These are phyloP conservation scores for Lissocephala sabroskyi DNA, from an alignment of 2,888 invertebrate genomes.

Conservation along the genomic window DNA sequence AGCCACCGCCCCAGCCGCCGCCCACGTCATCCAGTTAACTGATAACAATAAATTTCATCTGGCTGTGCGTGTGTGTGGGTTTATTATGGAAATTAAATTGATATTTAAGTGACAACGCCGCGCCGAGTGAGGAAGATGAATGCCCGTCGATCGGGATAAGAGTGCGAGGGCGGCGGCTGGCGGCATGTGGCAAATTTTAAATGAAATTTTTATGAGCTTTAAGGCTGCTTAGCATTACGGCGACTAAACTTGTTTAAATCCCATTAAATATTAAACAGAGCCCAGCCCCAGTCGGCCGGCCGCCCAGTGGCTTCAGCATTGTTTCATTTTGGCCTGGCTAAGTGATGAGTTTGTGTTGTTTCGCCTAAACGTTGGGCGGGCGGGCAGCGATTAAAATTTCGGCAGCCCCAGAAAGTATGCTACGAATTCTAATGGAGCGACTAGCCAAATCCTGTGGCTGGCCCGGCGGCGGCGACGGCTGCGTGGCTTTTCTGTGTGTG, in stretches of 20 bases:
- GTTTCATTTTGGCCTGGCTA: neutral
- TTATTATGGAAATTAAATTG: slow-evolving; percentile 67
- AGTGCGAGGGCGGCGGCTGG: neutral
- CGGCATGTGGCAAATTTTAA: slow-evolving; percentile 51
- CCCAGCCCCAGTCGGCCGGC: neutral
- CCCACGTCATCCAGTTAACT: too few relatives aligned
- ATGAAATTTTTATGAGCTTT: slow-evolving; percentile 60
- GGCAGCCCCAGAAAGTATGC: slow-evolving; percentile 34
- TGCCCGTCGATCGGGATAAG: slow-evolving; percentile 21
- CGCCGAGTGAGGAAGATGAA: slow-evolving; percentile 39
- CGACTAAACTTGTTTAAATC: neutral
- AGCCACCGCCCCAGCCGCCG: too few relatives aligned
- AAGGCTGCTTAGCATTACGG: slow-evolving; percentile 22
- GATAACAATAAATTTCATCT: slow-evolving; percentile 50
- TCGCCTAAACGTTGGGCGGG: neutral
- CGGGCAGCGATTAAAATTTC: slow-evolving; percentile 8
- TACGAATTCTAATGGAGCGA: slow-evolving; percentile 41
- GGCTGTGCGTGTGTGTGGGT: slow-evolving; percentile 4
- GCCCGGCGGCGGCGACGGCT: slow-evolving; percentile 15
- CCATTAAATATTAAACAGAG: slow-evolving; percentile 1
- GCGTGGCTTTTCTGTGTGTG: slow-evolving; percentile 39
- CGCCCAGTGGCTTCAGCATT: neutral
- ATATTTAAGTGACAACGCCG: slow-evolving; percentile 59
- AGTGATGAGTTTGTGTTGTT: neutral
- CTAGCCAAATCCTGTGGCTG: slow-evolving; percentile 13